Evolutionary conservation across 2,797 vertebrate species (phyloP), one percentile per base, ranked within the genome.

Genomic region (Coregonus ussuriensis): DNA sequence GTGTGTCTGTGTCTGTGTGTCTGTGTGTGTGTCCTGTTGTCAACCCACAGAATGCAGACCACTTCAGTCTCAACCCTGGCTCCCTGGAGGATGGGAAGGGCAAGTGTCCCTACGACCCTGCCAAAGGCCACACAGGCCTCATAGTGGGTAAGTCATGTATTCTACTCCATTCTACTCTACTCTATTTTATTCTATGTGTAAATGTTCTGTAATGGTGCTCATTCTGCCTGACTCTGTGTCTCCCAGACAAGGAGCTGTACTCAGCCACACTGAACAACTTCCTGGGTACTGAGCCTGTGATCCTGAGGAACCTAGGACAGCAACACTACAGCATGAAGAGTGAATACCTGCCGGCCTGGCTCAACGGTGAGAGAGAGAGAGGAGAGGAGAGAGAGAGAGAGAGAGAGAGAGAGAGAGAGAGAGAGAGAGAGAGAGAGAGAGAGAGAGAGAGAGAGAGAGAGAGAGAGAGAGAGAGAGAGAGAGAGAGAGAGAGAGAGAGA

Each of bases 231-330:
- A 67, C 41, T 47, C 41, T 13, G 41, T 47, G 41, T 47, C 52
- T 21, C 80, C 9, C 83, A 99, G 98, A 98, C 1, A 96, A 96
- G 13, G 96, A 98, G 88, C 91, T 99, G 56, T 99, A 97, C 90
- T 98, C 97, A 0, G 98, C 97, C 73, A 99, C 97, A 0, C 95
- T 98, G 85, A 97, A 97, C 93, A 98, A 98, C 89, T 99, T 99
- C 88, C 91, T 98, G 94, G 97, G 97, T 82, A 98, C 97, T 0
- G 98, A 99, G 87, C 96, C 97, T 0, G 94, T 99, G 73, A 99
- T 99, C 84, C 92, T 97, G 84, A 95, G 98, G 62, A 98, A 97
- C 91, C 92, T 98, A 87, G 97, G 97, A 35, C 93, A 91, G 0
- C 96, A 95, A 7, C 97, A 96, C 88, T 96, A 96, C 82, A 90